phyloP scores from a whole-genome alignment of 2,888 invertebrate species.

The Priocnemis perturbator region DNA sequence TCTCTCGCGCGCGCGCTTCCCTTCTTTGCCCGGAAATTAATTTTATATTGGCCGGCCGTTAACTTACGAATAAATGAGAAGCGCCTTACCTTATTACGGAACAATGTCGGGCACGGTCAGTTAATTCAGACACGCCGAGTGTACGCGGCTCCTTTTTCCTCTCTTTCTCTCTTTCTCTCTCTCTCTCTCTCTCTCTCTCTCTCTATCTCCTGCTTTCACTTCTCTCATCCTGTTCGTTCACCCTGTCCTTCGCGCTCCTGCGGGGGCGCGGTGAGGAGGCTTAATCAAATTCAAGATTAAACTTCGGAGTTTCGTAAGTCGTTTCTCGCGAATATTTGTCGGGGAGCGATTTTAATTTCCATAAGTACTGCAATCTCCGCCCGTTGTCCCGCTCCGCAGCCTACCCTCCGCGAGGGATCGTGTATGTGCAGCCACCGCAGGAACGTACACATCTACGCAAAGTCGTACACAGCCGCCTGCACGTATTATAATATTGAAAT shows the following conservation, averaged over 20 bases:
- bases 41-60: conserved; percentile 43
- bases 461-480: conserved; percentile 13
- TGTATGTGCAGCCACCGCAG: not conserved
- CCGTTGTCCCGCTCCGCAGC: conserved; percentile 17
- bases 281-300: conserved; percentile 67
- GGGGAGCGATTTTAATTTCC: conserved; percentile 69
- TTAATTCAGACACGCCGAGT: conserved; percentile 49
- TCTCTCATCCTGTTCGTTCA: no score
- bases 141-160: not conserved
- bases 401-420: not conserved
- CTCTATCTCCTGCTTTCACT: not conserved
- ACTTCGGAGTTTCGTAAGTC: conserved; percentile 62
- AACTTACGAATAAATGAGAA: conserved; percentile 24
- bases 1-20: not conserved
- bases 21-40: conserved; percentile 27
- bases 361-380: conserved; percentile 67
- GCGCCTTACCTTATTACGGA: conserved; percentile 47
- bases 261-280: conserved; percentile 33
- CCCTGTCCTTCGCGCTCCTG: no score
- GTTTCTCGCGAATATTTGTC: conserved; percentile 63
- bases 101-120: conserved; percentile 56
- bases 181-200: conserved; percentile 8
- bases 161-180: not conserved
- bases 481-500: conserved; percentile 68
- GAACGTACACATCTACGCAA: no score